Evolutionary conservation across 2,888 invertebrate species (phyloP).

Genomic region (Neoascia interrupta): DNA sequence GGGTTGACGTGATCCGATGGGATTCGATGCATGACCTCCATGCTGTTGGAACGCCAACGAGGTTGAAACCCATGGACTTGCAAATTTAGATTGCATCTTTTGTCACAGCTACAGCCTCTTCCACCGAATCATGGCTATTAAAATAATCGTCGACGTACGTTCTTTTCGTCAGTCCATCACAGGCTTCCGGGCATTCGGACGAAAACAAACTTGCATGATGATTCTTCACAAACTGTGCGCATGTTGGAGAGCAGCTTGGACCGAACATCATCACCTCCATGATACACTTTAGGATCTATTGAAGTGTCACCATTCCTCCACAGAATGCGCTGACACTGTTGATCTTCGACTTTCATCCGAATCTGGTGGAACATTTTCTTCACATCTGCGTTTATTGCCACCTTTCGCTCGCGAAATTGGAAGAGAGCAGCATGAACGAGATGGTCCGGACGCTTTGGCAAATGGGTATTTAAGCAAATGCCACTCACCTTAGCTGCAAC

Average conservation of each 20-base stretch:
- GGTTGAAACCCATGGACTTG: conserved; percentile 1
- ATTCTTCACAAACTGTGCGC: conserved; percentile 45
- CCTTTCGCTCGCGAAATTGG: background rate
- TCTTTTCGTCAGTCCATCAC: background rate
- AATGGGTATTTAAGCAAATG: conserved; percentile 35
- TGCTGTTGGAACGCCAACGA: background rate
- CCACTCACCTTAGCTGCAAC: conserved; percentile 44
- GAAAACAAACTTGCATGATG: too few species aligned
- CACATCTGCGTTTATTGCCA: background rate
- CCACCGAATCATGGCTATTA: too few species aligned
- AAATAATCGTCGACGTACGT: background rate
- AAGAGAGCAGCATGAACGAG: background rate
- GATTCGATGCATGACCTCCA: background rate
- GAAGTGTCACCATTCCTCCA: too few species aligned
- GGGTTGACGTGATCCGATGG: background rate
- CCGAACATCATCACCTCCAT: conserved; percentile 60
- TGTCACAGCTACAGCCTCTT: too few species aligned
- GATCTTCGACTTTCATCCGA: too few species aligned
- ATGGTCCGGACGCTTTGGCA: conserved; percentile 48
- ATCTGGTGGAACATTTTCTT: too few species aligned
- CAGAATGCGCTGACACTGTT: too few species aligned
- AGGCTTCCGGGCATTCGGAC: too few species aligned
- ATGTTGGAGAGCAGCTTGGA: conserved; percentile 46
- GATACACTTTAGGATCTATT: too few species aligned
- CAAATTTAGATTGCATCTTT: background rate